A percentile compares a stretch with the other conserved stretches of the same genome.
phyloP scores from a whole-genome alignment of 2,113 vertebrate species.

The Pseudopipra pipra region DNA sequence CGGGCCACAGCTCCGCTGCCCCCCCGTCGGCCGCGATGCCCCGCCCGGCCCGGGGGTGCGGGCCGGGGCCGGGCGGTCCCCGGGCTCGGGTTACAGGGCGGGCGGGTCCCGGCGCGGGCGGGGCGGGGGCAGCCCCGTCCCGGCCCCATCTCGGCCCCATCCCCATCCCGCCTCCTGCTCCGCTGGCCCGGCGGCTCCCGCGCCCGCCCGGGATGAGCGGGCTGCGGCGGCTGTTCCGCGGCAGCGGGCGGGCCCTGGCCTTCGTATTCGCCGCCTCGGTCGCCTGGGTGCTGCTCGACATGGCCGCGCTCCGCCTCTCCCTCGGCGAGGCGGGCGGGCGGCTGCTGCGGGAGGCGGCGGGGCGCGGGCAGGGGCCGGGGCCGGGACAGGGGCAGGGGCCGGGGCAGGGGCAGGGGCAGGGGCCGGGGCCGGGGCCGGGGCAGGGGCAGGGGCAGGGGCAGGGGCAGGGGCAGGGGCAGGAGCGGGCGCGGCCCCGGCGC shows the following conservation, averaged over 20 bases:
- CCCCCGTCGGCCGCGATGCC: not conserved
- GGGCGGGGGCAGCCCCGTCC: not conserved
- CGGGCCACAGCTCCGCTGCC: not conserved
- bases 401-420: too few species aligned
- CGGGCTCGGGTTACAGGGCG: not conserved
- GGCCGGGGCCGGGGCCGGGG: too few species aligned
- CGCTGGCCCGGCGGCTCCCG: not conserved
- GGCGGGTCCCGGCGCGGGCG: not conserved
- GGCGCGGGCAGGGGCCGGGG: too few species aligned
- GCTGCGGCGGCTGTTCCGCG: conserved; percentile 83
- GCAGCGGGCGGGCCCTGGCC: conserved; percentile 84
- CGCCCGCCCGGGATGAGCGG: conserved; percentile 66
- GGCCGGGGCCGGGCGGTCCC: not conserved
- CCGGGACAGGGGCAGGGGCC: too few species aligned
- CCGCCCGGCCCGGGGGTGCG: not conserved
- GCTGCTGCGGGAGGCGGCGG: conserved; percentile 11
- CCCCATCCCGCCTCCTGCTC: not conserved
- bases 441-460: too few species aligned
- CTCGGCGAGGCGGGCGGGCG: conserved; percentile 79
- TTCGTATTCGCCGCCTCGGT: conserved; percentile 90
- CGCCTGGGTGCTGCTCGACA: conserved; percentile 91
- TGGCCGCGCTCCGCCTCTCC: conserved; percentile 89
- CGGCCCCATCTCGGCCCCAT: not conserved
- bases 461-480: too few species aligned
- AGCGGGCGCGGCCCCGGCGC: too few species aligned